phyloP scores from a whole-genome alignment of 2,797 vertebrate species.

The Bucorvus abyssinicus region DNA sequence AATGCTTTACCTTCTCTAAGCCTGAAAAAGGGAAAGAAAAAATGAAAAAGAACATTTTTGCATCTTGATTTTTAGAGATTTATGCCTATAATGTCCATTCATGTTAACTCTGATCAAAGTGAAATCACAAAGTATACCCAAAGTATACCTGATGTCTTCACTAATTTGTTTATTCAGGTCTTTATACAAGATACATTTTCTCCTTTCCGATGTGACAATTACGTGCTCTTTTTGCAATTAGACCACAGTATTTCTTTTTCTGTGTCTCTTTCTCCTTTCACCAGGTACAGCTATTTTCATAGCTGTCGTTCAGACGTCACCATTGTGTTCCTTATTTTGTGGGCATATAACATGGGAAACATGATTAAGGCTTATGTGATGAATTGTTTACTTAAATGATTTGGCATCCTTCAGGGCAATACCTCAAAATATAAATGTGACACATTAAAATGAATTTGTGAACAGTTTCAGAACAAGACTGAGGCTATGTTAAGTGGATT shows the following conservation, averaged over 20 bases:
- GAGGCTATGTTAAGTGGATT: background rate
- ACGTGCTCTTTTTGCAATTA: background rate
- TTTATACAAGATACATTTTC: background rate
- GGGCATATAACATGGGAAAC: background rate
- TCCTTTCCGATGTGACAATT: background rate
- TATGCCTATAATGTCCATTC: background rate
- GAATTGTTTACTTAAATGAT: background rate
- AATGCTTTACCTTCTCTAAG: background rate
- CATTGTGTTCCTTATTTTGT: background rate
- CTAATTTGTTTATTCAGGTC: background rate
- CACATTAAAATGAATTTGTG: background rate
- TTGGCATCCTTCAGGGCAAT: background rate
- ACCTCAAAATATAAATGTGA: background rate
- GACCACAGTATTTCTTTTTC: background rate
- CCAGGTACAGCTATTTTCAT: background rate
- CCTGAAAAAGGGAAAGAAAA: background rate
- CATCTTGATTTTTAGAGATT: background rate
- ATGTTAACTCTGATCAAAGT: background rate
- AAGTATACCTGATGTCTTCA: background rate
- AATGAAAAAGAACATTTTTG: background rate
- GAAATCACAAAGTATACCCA: background rate
- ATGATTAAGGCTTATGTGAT: background rate
- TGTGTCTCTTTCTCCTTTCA: background rate
- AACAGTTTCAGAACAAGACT: background rate
- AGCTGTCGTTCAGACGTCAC: background rate